A percentile compares a stretch with the other conserved stretches of the same genome.
Conservation (phyloP, 1,140 invertebrate genomes). For the Apolygus lucorum region DNA sequence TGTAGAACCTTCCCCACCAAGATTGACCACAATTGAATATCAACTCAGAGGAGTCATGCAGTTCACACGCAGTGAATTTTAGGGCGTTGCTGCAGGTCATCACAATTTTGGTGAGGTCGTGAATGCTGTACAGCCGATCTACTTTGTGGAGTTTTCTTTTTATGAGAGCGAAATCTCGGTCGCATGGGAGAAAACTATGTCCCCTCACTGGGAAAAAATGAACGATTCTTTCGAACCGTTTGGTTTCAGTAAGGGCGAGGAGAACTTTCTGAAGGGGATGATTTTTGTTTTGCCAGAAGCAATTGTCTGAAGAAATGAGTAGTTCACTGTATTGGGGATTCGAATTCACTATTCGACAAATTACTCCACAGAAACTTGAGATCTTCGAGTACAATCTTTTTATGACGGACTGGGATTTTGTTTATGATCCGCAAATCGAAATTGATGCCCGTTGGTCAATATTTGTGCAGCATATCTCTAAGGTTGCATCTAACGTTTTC, state of each 20-base stretch:
- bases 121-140: neutral
- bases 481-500: too few species aligned
- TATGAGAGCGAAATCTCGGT: neutral
- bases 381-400: too few species aligned
- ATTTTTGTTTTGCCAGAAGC: slow-evolving; percentile 28
- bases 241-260: too few species aligned
- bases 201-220: neutral
- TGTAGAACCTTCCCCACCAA: neutral
- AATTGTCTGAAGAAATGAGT: neutral
- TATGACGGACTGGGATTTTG: too few species aligned
- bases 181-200: neutral
- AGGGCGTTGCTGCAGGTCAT: neutral
- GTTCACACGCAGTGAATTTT: neutral
- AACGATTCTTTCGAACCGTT: too few species aligned
- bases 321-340: too few species aligned
- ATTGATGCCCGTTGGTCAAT: too few species aligned
- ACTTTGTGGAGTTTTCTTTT: neutral
- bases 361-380: too few species aligned
- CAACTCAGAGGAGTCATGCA: neutral
- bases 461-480: too few species aligned
- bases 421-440: too few species aligned
- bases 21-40: neutral
- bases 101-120: neutral
- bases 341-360: too few species aligned
- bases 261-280: slow-evolving; percentile 28